phyloP scores from a whole-genome alignment of 2,113 vertebrate genomes.

The Caloenas nicobarica region DNA sequence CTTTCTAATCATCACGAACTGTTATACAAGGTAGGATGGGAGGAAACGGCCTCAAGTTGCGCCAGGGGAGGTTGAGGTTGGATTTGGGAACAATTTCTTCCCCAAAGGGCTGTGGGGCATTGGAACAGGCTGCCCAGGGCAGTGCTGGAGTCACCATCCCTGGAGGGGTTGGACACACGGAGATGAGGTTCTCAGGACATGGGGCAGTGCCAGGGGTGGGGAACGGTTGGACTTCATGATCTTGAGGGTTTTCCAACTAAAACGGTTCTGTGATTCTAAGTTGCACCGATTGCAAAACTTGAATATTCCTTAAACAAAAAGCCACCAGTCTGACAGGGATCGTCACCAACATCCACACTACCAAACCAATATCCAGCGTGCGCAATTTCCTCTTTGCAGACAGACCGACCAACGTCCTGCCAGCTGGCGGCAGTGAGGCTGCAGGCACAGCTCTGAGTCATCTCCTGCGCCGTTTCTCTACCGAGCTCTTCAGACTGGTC shows the following conservation, averaged over 20 bases:
- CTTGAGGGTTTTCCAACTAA: too few species aligned
- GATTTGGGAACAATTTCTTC: too few species aligned
- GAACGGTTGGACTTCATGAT: too few species aligned
- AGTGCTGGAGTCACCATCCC: too few species aligned
- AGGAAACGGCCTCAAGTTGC: too few species aligned
- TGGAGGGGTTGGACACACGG: too few species aligned
- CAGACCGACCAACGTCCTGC: neutral
- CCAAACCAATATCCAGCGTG: fast-evolving
- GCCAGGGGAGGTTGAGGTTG: too few species aligned
- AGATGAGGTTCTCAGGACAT: too few species aligned
- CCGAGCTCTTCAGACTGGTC: neutral
- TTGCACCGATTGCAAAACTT: neutral
- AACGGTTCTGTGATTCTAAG: too few species aligned
- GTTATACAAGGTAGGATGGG: neutral
- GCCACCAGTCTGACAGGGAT: neutral
- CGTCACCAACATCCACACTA: neutral
- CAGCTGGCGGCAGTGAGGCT: neutral
- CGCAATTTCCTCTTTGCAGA: fast-evolving
- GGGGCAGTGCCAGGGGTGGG: too few species aligned
- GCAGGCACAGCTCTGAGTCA: neutral
- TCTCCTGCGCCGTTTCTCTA: neutral
- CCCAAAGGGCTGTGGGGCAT: too few species aligned
- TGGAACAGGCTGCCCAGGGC: too few species aligned
- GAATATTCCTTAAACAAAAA: neutral
- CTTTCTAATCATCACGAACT: neutral